phyloP scores from a whole-genome alignment of 1,140 invertebrate genomes.

The Holcopasites calliopsidis region DNA sequence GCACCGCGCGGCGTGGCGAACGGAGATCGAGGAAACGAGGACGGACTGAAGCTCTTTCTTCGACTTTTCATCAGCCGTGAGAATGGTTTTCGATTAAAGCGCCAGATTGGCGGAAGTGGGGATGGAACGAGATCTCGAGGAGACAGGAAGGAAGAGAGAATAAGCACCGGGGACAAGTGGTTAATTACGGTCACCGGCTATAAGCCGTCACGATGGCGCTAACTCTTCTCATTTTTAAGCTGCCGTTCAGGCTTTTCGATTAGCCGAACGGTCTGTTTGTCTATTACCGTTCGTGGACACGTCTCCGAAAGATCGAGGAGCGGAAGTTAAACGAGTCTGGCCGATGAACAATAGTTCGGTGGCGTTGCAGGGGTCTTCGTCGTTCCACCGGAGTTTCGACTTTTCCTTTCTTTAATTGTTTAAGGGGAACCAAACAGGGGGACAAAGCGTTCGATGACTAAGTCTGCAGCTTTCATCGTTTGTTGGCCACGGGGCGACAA shows the following conservation, averaged over 20 bases:
- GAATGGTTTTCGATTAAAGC: slow-evolving; percentile 64
- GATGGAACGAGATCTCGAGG: slow-evolving; percentile 46
- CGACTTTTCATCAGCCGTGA: slow-evolving; percentile 64
- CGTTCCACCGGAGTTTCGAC: not conserved
- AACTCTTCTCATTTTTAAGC: slow-evolving; percentile 60
- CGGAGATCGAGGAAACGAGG: slow-evolving; percentile 23
- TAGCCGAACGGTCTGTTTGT: slow-evolving; percentile 45
- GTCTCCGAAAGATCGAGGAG: not conserved
- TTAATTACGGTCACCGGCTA: slow-evolving; percentile 61
- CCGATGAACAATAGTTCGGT: too few species aligned
- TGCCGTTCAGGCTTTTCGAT: slow-evolving; percentile 45
- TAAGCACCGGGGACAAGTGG: slow-evolving; percentile 56
- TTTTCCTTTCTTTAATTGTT: not conserved
- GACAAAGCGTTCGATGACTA: not conserved
- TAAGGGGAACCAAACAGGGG: not conserved
- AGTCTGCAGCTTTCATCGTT: not conserved
- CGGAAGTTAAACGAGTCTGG: not conserved
- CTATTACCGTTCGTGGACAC: slow-evolving; percentile 19
- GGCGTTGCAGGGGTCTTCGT: not conserved
- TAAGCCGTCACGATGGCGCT: slow-evolving; percentile 56
- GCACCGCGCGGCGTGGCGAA: not conserved
- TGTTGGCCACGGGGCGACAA: not conserved
- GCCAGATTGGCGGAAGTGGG: slow-evolving; percentile 53
- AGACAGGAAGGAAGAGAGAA: slow-evolving; percentile 50
- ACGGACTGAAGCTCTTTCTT: slow-evolving; percentile 49